A percentile compares a stretch with the other conserved stretches of the same genome.
Evolutionary conservation across 2,797 vertebrate genomes (phyloP).

Genomic region (Mormyrus proboscirostris): DNA sequence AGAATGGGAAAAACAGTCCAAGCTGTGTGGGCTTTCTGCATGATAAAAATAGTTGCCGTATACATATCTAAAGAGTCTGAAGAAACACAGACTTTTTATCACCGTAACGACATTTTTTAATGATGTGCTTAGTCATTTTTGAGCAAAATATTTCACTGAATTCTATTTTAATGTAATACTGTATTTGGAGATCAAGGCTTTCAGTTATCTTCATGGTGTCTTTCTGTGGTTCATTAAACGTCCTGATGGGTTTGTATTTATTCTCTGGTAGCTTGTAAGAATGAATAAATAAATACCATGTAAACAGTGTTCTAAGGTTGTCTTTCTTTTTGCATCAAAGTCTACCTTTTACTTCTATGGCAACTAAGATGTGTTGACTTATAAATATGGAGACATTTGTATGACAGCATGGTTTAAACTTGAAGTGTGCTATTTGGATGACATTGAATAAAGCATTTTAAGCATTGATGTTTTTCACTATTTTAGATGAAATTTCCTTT

Average conservation of each 20-base stretch:
- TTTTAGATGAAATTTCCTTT: neutral
- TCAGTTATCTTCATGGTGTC: neutral
- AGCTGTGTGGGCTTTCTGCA: neutral
- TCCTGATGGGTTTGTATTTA: neutral
- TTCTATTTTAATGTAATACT: neutral
- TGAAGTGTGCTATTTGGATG: neutral
- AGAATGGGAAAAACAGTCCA: neutral
- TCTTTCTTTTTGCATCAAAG: neutral
- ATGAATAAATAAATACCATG: neutral
- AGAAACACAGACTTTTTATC: neutral
- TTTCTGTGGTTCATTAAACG: neutral
- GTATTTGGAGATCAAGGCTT: neutral
- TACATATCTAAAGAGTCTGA: neutral
- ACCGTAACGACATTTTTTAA: neutral
- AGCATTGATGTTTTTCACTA: neutral
- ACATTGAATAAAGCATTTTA: neutral
- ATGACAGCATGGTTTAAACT: neutral
- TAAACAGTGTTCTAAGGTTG: neutral
- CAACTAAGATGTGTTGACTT: neutral
- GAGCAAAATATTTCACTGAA: neutral
- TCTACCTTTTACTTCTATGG: neutral
- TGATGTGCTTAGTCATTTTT: neutral
- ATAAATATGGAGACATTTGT: neutral
- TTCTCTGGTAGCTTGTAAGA: neutral
- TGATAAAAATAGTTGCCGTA: neutral